Evolutionary conservation across 2,888 invertebrate species (phyloP), one percentile per base, ranked within the genome.

Genomic region (Acholoe squamosa): DNA sequence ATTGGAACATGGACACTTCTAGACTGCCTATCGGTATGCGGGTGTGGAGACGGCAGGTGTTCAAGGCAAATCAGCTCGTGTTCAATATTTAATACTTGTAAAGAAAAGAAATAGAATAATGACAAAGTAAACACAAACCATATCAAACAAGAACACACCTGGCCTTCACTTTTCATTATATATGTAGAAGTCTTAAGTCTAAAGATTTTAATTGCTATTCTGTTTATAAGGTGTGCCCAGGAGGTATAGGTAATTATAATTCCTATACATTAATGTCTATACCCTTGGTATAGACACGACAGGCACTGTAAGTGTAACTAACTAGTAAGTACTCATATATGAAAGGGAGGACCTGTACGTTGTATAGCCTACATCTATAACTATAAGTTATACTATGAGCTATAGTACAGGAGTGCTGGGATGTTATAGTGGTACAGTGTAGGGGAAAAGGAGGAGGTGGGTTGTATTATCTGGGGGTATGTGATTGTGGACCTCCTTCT

Each of bases 401-500:
- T 43, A 10, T 43, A 10, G 43, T 43, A 10, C 5, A 3, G 43
- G 43, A 10, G 10, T 43, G 43, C 43, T 43, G 43, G 10, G 43
- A 43, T 10, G 43, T 43, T 43, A 43, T 43, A 43, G 71, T 14
- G 14, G 25, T 28, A n/a, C 28, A 14, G 71, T 71, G 71, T 71
- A 22, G 34, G 43, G 43, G 76, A 1, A 5, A 16, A 5, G 31
- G 28, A 80, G 0, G 80, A 22, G n/a, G 34, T 80, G 22, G 80
- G 80, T 28, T 28, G 71, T 25, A 80, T 80, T 80, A 80, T 80
- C 80, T 80, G 25, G 80, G 80, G 80, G 34, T 43, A 80, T 80
- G 80, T 80, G 80, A 80, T 80, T 80, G 80, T 80, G 80, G 12
- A 25, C 31, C 80, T 80, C 34, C 80, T 16, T 71, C 71, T 25